phyloP scores from a whole-genome alignment of 2,888 invertebrate species.

The Scaptomyza flava region DNA sequence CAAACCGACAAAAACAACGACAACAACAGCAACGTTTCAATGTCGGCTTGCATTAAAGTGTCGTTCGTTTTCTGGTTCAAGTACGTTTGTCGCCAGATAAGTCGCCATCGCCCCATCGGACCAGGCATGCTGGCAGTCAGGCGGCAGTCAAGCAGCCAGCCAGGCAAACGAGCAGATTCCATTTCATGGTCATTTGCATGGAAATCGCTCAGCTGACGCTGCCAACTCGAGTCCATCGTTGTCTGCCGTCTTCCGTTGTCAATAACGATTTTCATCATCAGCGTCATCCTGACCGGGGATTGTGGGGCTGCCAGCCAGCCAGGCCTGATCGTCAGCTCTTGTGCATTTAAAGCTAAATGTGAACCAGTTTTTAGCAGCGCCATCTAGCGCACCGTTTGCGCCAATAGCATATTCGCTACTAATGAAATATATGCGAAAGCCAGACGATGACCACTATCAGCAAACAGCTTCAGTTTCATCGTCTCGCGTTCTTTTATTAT shows the following conservation, averaged over 20 bases:
- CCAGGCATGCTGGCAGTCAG: slow-evolving; percentile 16
- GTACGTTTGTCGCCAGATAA: slow-evolving; percentile 76
- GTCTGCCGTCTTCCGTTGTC: slow-evolving; percentile 75
- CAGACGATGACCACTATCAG: slow-evolving; percentile 62
- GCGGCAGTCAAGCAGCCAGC: not conserved
- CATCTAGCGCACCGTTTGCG: slow-evolving; percentile 66
- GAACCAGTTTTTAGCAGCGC: slow-evolving; percentile 64
- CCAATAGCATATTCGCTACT: slow-evolving; percentile 67
- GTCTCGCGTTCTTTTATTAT: slow-evolving; percentile 65
- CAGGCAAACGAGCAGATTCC: slow-evolving; percentile 64
- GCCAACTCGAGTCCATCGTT: slow-evolving; percentile 31
- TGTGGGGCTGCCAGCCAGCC: slow-evolving; percentile 13
- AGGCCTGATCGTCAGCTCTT: slow-evolving; percentile 4
- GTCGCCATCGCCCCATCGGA: slow-evolving; percentile 40
- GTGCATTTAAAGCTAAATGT: slow-evolving; percentile 56
- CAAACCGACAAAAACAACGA: slow-evolving; percentile 20
- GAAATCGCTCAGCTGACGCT: slow-evolving; percentile 69
- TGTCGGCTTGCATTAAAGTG: slow-evolving; percentile 82
- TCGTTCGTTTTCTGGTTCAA: slow-evolving; percentile 82
- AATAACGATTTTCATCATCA: slow-evolving; percentile 82
- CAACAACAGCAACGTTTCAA: slow-evolving; percentile 66
- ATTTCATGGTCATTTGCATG: slow-evolving; percentile 83
- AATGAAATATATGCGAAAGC: slow-evolving; percentile 78
- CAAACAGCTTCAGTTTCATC: slow-evolving; percentile 55
- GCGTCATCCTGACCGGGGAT: slow-evolving; percentile 61